Evolutionary conservation across 2,888 invertebrate genomes (phyloP).

Genomic region (Busseola fusca): DNA sequence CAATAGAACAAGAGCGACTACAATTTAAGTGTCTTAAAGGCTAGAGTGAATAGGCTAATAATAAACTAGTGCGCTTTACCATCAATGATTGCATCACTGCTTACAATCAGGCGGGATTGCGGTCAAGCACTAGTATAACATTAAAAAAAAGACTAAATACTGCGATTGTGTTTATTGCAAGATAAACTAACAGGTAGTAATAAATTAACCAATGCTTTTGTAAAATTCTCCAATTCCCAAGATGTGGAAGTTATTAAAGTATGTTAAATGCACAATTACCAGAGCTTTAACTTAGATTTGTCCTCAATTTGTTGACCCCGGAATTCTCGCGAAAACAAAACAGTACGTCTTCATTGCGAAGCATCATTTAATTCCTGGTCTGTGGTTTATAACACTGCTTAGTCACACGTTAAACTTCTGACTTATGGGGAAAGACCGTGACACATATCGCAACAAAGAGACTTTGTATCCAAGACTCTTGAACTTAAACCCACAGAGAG

Average conservation of each 20-base stretch:
- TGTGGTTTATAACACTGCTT: slow-evolving; percentile 20
- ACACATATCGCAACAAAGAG: slow-evolving; percentile 35
- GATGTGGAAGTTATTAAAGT: not conserved
- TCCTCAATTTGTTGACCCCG: not conserved
- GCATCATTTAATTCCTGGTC: slow-evolving; percentile 6
- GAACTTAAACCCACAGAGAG: slow-evolving; percentile 36
- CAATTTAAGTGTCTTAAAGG: too few relatives aligned
- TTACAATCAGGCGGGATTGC: too few relatives aligned
- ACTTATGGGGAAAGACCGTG: slow-evolving; percentile 18
- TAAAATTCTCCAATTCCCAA: not conserved
- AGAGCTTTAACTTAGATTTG: not conserved
- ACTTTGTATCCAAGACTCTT: slow-evolving; percentile 29
- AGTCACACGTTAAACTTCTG: slow-evolving; percentile 17
- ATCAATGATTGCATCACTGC: too few relatives aligned
- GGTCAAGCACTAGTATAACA: too few relatives aligned
- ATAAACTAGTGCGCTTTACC: too few relatives aligned
- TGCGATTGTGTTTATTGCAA: not conserved
- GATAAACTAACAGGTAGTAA: not conserved
- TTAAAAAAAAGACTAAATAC: too few relatives aligned
- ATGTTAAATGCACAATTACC: not conserved
- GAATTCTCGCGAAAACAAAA: slow-evolving; percentile 2
- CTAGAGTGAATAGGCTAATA: too few relatives aligned
- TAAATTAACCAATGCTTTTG: not conserved
- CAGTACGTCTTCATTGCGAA: slow-evolving; percentile 10
- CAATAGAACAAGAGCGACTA: not conserved